Base-by-base conservation (phyloP, 2,113 vertebrate species). In the Corythoichthys intestinalis region DNA sequence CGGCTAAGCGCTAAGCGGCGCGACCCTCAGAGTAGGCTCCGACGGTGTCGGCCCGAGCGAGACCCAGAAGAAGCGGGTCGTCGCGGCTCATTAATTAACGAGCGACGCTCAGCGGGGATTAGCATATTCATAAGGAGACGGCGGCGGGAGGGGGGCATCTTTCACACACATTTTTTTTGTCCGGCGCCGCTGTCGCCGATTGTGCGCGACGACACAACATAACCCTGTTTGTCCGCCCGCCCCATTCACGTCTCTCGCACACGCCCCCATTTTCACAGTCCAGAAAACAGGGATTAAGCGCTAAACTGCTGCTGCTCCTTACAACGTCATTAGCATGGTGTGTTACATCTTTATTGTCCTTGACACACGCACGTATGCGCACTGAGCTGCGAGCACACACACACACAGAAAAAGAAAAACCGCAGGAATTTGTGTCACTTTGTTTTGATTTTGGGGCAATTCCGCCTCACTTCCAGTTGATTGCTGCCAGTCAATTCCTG, bases 41-140 rank as follows among this genome's bases (percentile, higher is more conserved):
- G 28, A 34, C 28, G 53, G 60, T 62, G 67, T 49, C 56, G 1
- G 6, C 34, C 4, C 9, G 11, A 14, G 1, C 53, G 15, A 39
- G 13, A 39, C 35, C 13, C 11, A 38, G 15, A 65, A 65, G 64
- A 63, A 63, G 61, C 61, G 11, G 61, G 61, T 84, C 83, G 91
- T 90, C 91, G 90, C 91, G 77, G 67, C 66, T 79, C 81, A 88
- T 91, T 91, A 91, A 92, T 92, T 92, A 93, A 91, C 84, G 86
- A 91, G 89, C 59, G 65, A 81, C 85, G 82, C 85, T 89, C 89
- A 91, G 89, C 80, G 74, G 57, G 83, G 86, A 93, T 93, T 92
- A 92, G 81, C 91, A 93, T 93, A 92, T 93, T 92, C 91, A 93
- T 92, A 89, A 92, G 90, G 56, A 10, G 11, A 8, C n/a, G 0